Percentiles rank a stretch among this genome's conserved stretches.
phyloP scores from a whole-genome alignment of 2,113 vertebrate species.

The Saguinus midas region DNA sequence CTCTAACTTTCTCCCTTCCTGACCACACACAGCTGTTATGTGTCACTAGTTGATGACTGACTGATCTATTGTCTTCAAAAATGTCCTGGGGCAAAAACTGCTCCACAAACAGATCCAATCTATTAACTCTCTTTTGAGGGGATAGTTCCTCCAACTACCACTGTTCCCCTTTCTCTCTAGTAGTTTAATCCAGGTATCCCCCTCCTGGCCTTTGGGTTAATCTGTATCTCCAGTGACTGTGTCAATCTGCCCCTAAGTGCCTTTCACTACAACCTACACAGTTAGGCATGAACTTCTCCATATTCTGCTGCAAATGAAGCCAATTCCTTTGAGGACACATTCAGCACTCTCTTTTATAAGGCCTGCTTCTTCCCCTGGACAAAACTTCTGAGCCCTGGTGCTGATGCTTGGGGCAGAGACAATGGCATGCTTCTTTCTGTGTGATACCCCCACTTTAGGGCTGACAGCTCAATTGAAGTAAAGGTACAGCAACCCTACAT shows the following conservation, averaged over 20 bases:
- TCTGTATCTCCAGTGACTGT: neutral
- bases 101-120: neutral
- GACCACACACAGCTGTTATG: neutral
- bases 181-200: neutral
- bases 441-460: neutral
- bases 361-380: neutral
- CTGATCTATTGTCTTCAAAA: neutral
- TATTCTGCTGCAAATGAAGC: neutral
- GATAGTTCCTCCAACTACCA: neutral
- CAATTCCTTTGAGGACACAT: neutral
- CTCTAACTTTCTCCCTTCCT: conserved; percentile 30
- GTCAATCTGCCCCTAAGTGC: neutral
- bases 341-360: neutral
- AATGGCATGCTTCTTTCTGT: neutral
- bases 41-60: neutral
- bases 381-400: neutral
- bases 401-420: neutral
- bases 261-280: neutral
- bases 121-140: conserved; percentile 23
- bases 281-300: neutral
- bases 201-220: neutral
- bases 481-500: neutral
- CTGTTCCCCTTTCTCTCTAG: neutral
- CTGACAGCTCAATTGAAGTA: neutral
- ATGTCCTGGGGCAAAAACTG: neutral